Base-by-base conservation (phyloP, 1,140 invertebrate genomes). In the Condylostylus longicornis region DNA sequence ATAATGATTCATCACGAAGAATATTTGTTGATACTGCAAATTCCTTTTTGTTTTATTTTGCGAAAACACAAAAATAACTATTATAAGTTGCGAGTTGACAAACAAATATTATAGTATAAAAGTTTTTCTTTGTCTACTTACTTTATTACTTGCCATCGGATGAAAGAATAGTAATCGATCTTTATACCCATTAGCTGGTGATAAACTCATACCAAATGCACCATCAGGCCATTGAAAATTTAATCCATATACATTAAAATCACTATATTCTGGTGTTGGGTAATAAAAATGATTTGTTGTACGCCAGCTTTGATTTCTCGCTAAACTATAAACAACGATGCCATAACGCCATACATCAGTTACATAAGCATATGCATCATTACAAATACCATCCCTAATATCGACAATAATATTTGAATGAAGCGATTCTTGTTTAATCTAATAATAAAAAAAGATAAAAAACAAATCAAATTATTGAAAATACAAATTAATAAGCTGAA, bases 171-270 rank as follows among this genome's bases (percentile, higher is more conserved):
- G 45, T 2, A 71, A 64, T 27, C 74, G 62, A 14, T 82, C 72
- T 7, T 45, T 51, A n/a, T 51, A 50, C 5, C 67, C 48, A 33
- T 73, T 62, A 0, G 68, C 35, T 0, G 76, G 75, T 15, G 72
- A 72, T 14, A 86, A 46, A 7, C 79, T 71, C 43, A 84, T 61
- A 1, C 79, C 80, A 48, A 86, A 83, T 13, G 85, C 69, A 2
- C 82, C 82, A 48, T 86, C 82, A 2, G 77, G 69, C 81, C 82
- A 86, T 47, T 81, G 75, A 48, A 83, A 86, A 33, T 75, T 73
- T 0, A 82, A 42, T 9, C 75, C 78, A 40, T 82, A 77, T 0
- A 81, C 44, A 13, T 74, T 72, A 40, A 69, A 77, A 42, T 73
- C 74, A 2, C 77, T 70, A 1, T 77, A 72, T 3, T 82, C 42